Percentiles rank a stretch among this genome's conserved stretches.
Evolutionary conservation across 2,797 vertebrate genomes (phyloP).

Genomic region (Rostrhamus sociabilis): DNA sequence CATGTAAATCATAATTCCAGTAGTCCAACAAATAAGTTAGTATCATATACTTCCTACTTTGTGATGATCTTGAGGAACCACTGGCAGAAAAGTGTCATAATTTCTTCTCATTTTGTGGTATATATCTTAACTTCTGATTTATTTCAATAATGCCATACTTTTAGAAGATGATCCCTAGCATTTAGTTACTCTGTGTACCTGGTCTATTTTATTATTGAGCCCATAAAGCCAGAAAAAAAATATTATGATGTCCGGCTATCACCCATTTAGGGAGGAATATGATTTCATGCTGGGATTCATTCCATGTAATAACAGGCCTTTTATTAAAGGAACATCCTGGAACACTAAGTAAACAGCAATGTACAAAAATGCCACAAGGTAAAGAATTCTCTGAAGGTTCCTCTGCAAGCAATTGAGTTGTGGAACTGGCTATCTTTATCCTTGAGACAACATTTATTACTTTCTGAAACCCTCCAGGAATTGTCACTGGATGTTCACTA

Average conservation of each 20-base stretch:
- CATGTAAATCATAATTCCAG: not conserved
- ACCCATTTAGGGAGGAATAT: not conserved
- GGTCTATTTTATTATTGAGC: not conserved
- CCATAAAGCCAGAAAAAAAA: not conserved
- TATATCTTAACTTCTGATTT: not conserved
- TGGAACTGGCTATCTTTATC: constrained; percentile 67
- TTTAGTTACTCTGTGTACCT: not conserved
- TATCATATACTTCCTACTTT: not conserved
- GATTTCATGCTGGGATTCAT: constrained; percentile 30
- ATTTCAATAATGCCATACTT: not conserved
- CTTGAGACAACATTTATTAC: constrained; percentile 69
- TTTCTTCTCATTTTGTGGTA: not conserved
- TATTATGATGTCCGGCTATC: not conserved
- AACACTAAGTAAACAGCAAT: constrained; percentile 40
- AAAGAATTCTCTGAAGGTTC: constrained; percentile 70
- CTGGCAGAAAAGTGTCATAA: not conserved
- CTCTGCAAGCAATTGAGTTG: constrained; percentile 68
- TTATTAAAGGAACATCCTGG: constrained; percentile 61
- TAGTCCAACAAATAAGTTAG: not conserved
- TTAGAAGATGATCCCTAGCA: not conserved
- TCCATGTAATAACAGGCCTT: constrained; percentile 38
- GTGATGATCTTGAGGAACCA: not conserved
- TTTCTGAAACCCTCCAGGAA: constrained; percentile 67
- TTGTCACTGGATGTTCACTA: constrained; percentile 53
- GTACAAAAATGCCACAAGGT: constrained; percentile 65